Evolutionary conservation across 2,113 vertebrate genomes (phyloP).

Genomic region (Vireo altiloquus): DNA sequence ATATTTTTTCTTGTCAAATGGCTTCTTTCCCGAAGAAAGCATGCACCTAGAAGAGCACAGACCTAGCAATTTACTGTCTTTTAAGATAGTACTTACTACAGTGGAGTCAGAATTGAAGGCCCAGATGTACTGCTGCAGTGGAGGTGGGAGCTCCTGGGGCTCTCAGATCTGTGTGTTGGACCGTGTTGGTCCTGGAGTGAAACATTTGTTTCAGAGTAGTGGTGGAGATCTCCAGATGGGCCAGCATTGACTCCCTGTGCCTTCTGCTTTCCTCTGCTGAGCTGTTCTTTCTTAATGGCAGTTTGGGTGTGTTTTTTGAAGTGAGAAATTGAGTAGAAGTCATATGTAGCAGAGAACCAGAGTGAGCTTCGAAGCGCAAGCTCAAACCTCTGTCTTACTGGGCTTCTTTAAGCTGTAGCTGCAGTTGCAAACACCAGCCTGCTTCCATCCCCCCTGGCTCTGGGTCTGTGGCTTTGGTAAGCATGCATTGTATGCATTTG

Average conservation of each 20-base stretch:
- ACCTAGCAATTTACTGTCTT: not conserved
- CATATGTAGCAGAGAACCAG: not conserved
- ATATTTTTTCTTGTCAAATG: not conserved
- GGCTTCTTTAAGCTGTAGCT: not conserved
- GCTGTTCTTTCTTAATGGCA: not conserved
- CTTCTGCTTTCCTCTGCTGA: not conserved
- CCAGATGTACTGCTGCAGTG: rapidly evolving
- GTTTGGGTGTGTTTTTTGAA: not conserved
- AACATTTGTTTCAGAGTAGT: not conserved
- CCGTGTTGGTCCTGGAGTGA: not conserved
- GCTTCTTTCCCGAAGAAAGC: not conserved
- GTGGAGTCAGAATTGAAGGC: not conserved
- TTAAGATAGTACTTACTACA: not conserved
- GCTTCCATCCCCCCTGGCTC: not conserved
- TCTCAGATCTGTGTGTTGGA: not conserved
- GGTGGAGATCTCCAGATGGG: rapidly evolving
- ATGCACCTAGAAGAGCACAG: not conserved
- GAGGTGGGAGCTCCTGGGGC: not conserved
- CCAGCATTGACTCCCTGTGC: not conserved
- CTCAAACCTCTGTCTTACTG: not conserved
- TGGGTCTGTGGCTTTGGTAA: not conserved
- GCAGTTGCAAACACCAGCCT: not conserved
- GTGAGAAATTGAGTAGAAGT: not conserved
- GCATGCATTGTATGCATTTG: rapidly evolving
- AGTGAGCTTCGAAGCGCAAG: not conserved